Base-by-base conservation (phyloP, 2,888 invertebrate genomes). In the Leptinotarsa tumamoca region DNA sequence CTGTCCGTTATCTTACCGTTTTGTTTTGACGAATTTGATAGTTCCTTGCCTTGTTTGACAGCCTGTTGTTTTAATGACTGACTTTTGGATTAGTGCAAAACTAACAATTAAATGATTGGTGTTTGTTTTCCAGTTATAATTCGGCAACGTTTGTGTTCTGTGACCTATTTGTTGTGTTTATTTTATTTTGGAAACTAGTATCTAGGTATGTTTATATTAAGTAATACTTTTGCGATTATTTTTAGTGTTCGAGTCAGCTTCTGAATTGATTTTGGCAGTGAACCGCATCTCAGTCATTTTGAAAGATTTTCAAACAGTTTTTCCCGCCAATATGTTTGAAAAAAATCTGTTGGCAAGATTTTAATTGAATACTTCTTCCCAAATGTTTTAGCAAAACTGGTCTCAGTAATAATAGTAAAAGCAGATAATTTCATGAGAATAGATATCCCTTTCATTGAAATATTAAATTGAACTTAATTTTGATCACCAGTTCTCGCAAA, bases 151-250 rank as follows among this genome's bases (percentile, higher is more conserved):
- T 58, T 18, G 56, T 54, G 74, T 54, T 21, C 54, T 56, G 73
- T 76, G 76, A 76, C 76, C 76, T 69, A 76, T 71, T 76, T 75
- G 69, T 73, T 72, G 73, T 72, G 67, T 56, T 66, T 21, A 67
- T 76, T 73, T 70, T 73, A 76, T 72, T 76, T 73, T 73, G 56
- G 56, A 72, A 72, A 75, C 70, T 71, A 70, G 71, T 76, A 76
- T 43, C 43, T 43, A 43, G 76, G 76, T 76, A 76, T 73, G 76
- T 76, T 75, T 70, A 72, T 67, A 33, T 56, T 27, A 49, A 61
- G 56, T 18, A 54, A 56, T 27, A 33, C 73, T 76, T 76, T 67
- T 70, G 67, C 54, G 72, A 66, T 70, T 76, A 73, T 73, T 76
- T 76, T 54, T 13, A 33, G 10, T 67, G 18, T 14, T 51, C 21